phyloP scores from a whole-genome alignment of 2,797 vertebrate species.

The Tiaroga cobitis region DNA sequence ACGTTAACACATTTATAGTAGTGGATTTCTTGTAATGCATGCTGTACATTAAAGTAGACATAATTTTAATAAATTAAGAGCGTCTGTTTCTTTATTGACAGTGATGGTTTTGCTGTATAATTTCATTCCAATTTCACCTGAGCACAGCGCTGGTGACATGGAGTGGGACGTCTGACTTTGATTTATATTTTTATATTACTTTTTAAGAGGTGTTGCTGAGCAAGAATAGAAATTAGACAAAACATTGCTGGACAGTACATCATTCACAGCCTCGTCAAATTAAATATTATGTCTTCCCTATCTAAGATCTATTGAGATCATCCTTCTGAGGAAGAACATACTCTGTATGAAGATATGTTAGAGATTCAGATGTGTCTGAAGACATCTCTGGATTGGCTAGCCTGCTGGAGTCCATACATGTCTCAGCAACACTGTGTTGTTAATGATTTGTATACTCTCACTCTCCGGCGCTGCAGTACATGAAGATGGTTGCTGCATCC shows the following conservation, averaged over 20 bases:
- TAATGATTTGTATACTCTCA: slow-evolving; percentile 21
- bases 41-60: not conserved
- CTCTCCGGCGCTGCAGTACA: not conserved
- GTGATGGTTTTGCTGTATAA: not conserved
- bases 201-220: not conserved
- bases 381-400: not conserved
- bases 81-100: not conserved
- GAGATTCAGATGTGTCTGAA: slow-evolving; percentile 38
- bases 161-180: not conserved
- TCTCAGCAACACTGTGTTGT: not conserved
- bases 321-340: not conserved
- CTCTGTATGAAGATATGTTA: not conserved
- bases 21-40: not conserved
- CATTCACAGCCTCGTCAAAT: not conserved
- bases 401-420: slow-evolving; percentile 16
- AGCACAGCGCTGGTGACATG: not conserved
- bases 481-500: slow-evolving; percentile 43
- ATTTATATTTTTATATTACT: not conserved
- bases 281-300: not conserved
- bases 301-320: not conserved
- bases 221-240: not conserved
- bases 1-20: not conserved
- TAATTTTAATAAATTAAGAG: not conserved
- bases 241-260: not conserved
- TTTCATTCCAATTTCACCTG: not conserved